Conservation (phyloP, 2,888 invertebrate genomes). For the Stramonita haemastoma region DNA sequence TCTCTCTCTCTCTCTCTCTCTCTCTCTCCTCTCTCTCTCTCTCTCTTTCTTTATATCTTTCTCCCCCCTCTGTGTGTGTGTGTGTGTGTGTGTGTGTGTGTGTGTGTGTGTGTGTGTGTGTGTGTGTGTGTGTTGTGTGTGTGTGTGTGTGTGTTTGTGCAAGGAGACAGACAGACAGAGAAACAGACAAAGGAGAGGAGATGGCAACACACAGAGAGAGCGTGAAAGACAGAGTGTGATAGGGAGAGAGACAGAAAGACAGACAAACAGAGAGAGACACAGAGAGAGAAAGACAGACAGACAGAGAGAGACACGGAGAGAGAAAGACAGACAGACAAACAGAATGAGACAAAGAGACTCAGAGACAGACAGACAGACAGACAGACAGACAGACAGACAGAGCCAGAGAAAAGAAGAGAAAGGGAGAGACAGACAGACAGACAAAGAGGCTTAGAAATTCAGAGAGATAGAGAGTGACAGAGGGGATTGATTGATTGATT, state of each 20-base stretch:
- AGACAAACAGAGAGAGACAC: background rate
- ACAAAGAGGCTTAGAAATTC: too few species aligned
- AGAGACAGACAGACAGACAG: background rate
- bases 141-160: background rate
- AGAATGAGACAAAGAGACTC: background rate
- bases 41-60: background rate
- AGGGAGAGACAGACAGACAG: too few species aligned
- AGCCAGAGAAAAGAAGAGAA: background rate
- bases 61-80: slow-evolving; percentile 6
- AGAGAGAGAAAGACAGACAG: background rate
- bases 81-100: background rate
- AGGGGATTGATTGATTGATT: too few species aligned
- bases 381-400: background rate
- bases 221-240: too few species aligned
- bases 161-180: too few species aligned
- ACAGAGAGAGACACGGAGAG: background rate
- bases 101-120: background rate
- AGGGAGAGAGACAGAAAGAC: background rate
- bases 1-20: background rate
- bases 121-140: background rate
- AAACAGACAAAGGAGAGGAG: too few species aligned
- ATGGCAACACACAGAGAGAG: too few species aligned
- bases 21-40: background rate
- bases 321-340: background rate
- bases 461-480: too few species aligned